phyloP scores from a whole-genome alignment of 2,113 vertebrate species.

The Nothobranchius kuhntae region DNA sequence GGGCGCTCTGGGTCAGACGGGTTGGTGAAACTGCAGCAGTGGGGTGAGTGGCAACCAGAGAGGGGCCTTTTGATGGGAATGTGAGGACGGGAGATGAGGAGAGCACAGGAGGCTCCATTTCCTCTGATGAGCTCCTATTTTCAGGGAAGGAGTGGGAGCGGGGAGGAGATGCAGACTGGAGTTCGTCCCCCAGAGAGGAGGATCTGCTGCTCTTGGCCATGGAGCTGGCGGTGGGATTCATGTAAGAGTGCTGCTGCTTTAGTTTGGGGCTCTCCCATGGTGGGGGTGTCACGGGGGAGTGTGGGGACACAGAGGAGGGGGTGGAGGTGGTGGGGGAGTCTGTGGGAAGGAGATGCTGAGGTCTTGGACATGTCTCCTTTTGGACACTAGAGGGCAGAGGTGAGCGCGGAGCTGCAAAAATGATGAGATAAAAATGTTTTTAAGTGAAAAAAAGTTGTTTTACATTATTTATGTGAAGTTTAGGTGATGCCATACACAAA shows the following conservation, averaged over 20 bases:
- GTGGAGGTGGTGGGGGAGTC: conserved; percentile 50
- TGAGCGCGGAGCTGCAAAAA: conserved; percentile 51
- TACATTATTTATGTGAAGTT: not conserved
- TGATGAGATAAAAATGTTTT: not conserved
- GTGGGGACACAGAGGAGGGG: conserved; percentile 67
- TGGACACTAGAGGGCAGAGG: conserved; percentile 41
- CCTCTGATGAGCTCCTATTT: conserved; percentile 26
- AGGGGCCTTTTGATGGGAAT: conserved; percentile 3
- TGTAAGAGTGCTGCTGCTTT: conserved; percentile 83
- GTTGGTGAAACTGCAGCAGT: conserved; percentile 11
- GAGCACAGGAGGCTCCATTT: conserved; percentile 46
- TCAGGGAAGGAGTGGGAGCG: conserved; percentile 27
- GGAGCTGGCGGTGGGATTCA: conserved; percentile 92
- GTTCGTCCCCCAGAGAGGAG: conserved; percentile 83
- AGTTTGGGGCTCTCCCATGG: conserved; percentile 74
- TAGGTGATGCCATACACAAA: no score
- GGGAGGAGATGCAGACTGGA: conserved; percentile 61
- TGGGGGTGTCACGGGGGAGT: conserved; percentile 61
- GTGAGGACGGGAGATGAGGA: conserved; percentile 76
- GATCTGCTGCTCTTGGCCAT: conserved; percentile 88
- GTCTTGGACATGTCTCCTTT: conserved; percentile 20
- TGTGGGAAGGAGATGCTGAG: conserved; percentile 41
- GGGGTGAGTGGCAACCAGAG: conserved; percentile 1
- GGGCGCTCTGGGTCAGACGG: conserved; percentile 3
- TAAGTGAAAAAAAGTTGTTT: not conserved